phyloP scores from a whole-genome alignment of 2,888 invertebrate species.

The Petrolisthes cinctipes region DNA sequence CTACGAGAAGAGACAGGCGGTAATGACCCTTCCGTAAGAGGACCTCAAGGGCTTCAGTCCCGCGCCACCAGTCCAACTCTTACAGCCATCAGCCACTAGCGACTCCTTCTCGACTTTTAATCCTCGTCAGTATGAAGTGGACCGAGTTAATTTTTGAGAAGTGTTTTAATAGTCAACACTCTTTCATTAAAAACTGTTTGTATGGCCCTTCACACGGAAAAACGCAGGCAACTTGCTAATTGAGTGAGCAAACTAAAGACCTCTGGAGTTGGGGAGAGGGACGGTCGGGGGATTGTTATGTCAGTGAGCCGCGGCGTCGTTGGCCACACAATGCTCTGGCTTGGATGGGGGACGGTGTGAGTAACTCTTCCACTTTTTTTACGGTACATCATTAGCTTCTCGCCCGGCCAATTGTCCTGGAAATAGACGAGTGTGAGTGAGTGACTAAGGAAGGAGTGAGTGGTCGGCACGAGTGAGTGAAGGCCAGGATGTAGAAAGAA shows the following conservation, averaged over 20 bases:
- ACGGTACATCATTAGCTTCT: conserved; percentile 44
- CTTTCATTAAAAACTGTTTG: conserved; percentile 65
- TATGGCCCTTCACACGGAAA: conserved; percentile 63
- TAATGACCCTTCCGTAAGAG: conserved; percentile 21
- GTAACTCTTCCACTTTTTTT: conserved; percentile 26
- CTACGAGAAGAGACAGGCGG: background rate
- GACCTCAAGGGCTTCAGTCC: background rate
- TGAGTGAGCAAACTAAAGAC: conserved; percentile 60
- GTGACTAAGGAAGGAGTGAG: background rate
- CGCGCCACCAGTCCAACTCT: background rate
- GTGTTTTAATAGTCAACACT: conserved; percentile 66
- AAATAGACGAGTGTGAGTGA: conserved; percentile 34
- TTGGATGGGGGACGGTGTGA: background rate
- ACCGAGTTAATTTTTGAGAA: conserved; percentile 66
- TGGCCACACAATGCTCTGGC: conserved; percentile 39
- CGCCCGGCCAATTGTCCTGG: conserved; percentile 40
- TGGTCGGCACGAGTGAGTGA: background rate
- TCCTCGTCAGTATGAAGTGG: conserved; percentile 65
- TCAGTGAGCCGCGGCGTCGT: conserved; percentile 19
- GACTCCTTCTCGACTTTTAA: conserved; percentile 61
- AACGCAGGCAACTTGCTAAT: conserved; percentile 65
- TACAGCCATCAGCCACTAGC: conserved; percentile 26
- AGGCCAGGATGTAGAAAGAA: background rate
- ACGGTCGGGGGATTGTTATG: conserved; percentile 30
- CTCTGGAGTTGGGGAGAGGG: conserved; percentile 21